Evolutionary conservation across 1,140 invertebrate species (phyloP).

Genomic region (Nasonia vitripennis): DNA sequence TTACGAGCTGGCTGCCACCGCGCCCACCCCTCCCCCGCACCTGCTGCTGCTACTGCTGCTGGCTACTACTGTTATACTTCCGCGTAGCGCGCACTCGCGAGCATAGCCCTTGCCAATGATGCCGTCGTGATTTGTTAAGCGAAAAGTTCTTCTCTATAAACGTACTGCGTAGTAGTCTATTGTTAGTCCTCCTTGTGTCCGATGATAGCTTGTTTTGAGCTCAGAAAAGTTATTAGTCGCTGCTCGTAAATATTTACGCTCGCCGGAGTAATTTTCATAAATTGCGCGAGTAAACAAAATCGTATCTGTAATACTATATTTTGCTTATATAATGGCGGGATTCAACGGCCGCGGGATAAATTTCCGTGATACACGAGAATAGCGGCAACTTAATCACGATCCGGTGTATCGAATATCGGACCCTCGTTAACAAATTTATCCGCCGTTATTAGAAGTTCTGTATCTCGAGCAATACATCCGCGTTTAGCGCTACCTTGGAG

Average conservation of each 20-base stretch:
- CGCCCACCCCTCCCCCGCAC: not conserved
- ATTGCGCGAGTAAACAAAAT: not conserved
- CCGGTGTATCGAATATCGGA: not conserved
- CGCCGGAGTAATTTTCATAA: not conserved
- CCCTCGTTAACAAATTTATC: constrained; percentile 15
- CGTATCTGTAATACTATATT: not conserved
- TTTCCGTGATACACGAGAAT: not conserved
- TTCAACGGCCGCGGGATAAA: not conserved
- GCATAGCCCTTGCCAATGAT: not conserved
- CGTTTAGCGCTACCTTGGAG: not conserved
- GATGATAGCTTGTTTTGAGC: not conserved
- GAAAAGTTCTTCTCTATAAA: not conserved
- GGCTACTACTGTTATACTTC: constrained; percentile 5
- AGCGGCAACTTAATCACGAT: not conserved
- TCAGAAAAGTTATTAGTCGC: too few relatives aligned
- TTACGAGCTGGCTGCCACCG: constrained; percentile 12
- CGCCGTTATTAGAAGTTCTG: constrained; percentile 10
- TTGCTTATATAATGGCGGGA: not conserved
- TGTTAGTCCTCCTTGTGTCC: not conserved
- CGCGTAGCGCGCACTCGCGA: not conserved
- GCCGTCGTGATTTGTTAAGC: constrained; percentile 1
- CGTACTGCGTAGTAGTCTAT: not conserved
- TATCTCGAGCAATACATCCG: not conserved
- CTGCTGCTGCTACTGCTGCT: not conserved
- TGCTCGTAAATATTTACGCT: too few relatives aligned